Conservation (phyloP, 2,113 vertebrate genomes). For the Pantherophis guttatus region DNA sequence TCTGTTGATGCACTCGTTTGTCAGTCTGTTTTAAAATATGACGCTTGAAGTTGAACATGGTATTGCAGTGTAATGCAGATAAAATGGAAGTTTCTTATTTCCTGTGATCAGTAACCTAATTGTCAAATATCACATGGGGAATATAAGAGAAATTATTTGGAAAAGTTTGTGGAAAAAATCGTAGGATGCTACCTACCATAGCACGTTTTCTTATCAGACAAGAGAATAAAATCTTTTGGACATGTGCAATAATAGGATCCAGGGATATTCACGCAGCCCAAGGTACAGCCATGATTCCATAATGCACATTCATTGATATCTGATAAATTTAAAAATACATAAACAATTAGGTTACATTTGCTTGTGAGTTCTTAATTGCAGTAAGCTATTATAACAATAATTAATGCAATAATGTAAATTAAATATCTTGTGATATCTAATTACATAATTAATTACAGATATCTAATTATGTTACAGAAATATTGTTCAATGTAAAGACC, state of each 20-base stretch:
- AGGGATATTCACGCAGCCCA: slow-evolving; percentile 89
- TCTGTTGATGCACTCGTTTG: neutral
- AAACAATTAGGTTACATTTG: neutral
- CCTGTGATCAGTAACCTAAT: neutral
- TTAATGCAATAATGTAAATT: neutral
- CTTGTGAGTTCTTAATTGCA: fast-evolving
- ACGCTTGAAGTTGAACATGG: neutral
- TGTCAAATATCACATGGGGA: too few relatives aligned
- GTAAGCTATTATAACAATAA: neutral
- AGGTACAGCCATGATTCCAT: slow-evolving; percentile 90
- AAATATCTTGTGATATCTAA: neutral
- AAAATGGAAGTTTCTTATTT: neutral
- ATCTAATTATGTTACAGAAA: neutral
- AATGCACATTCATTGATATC: slow-evolving; percentile 92
- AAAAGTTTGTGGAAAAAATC: neutral
- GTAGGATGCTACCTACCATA: slow-evolving; percentile 68
- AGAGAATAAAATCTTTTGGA: slow-evolving; percentile 81
- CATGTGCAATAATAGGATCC: slow-evolving; percentile 96
- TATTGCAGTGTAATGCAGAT: neutral
- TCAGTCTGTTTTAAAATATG: neutral
- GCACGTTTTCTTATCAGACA: slow-evolving; percentile 86
- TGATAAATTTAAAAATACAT: slow-evolving; percentile 50
- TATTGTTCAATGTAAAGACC: neutral
- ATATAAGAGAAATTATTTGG: neutral
- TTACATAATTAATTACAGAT: too few relatives aligned